Evolutionary conservation across 2,113 vertebrate species (phyloP), one percentile per base, ranked within the genome.

Genomic region (Ibidorhyncha struthersii): DNA sequence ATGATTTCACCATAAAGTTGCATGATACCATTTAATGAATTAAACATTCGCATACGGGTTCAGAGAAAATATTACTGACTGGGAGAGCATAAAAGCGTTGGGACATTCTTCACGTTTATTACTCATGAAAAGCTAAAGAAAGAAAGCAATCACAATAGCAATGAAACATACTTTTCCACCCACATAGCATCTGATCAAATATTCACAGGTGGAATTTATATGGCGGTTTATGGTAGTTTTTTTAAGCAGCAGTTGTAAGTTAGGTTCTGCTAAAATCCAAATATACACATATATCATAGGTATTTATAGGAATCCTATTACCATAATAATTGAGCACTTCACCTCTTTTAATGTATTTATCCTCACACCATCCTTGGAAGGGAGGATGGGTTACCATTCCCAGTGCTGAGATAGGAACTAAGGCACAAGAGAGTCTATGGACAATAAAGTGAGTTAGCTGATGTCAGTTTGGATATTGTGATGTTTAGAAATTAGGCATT

Each of bases 11-110:
- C 74, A 83, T 96, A 89, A 94, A 89, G 52, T 97, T 96, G 88
- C 83, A 94, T 85, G 95, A 89, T 96, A 96, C 89, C 49, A 91
- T 94, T 96, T 98, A 98, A 97, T 97, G 96, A 97, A 97, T 98
- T 97, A 98, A 98, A 97, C 97, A 97, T 97, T 94, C 81, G 5
- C 78, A 90, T 82, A 74, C 9, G 14, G 78, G 63, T 95, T 97
- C 73, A 69, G 92, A 97, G 81, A 93, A 97, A 96, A 97, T 96
- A 95, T 97, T 94, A 93, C 95, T 94, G 78, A 89, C 94, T 47
- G 82, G 49, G 91, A 96, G 78, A 96, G 89, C 84, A 89, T 83
- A 86, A 95, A 97, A 93, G 34, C 10, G 0, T 73, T 91, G 81
- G 84, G 81, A 96, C 78, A 97, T 95, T 94, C 94, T 95, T 94